phyloP scores from a whole-genome alignment of 2,797 vertebrate species.

The Schizopygopsis pylzovi region DNA sequence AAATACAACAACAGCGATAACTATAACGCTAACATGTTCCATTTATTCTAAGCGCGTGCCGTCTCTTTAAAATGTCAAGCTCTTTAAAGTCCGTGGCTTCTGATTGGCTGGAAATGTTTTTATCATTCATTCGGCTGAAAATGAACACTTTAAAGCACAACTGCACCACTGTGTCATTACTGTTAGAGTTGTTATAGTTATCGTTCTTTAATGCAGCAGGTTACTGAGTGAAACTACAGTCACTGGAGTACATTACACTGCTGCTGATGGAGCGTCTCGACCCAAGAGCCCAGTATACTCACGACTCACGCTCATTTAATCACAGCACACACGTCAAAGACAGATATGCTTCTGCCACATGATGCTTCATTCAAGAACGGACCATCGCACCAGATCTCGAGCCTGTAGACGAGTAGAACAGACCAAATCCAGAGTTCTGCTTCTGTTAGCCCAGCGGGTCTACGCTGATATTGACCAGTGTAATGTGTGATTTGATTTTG shows the following conservation, averaged over 20 bases:
- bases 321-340: background rate
- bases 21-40: background rate
- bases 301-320: background rate
- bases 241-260: slow-evolving; percentile 1
- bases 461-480: background rate
- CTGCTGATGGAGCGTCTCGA: background rate
- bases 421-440: background rate
- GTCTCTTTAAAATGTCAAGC: background rate
- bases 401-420: background rate
- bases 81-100: background rate
- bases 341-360: background rate
- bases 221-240: background rate
- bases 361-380: background rate
- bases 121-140: background rate
- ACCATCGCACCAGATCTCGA: background rate
- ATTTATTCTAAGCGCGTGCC: background rate
- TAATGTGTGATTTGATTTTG: background rate
- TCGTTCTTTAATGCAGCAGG: background rate
- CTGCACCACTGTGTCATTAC: background rate
- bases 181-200: background rate
- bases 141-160: no score
- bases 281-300: background rate
- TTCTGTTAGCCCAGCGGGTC: background rate
- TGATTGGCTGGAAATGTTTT: background rate
- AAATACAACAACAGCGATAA: background rate